Percentiles rank a stretch among this genome's conserved stretches.
phyloP scores from a whole-genome alignment of 2,888 invertebrate genomes.

The Andricus quercusramuli region DNA sequence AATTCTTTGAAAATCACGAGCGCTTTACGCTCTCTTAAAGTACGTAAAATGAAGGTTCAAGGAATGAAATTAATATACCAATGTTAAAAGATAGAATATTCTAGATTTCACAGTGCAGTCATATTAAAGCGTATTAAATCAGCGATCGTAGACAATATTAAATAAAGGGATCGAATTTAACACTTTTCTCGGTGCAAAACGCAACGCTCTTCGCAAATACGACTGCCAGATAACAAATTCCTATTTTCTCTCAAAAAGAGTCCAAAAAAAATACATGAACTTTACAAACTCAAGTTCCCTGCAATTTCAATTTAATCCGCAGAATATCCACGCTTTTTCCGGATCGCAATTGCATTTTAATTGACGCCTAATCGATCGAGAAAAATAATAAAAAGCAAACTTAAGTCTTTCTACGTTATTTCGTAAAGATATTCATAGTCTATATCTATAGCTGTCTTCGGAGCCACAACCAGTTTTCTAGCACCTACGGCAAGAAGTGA shows the following conservation, averaged over 20 bases:
- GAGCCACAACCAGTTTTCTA: constrained; percentile 30
- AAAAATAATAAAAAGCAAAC: constrained; percentile 32
- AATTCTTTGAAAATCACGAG: constrained; percentile 12
- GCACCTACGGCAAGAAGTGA: constrained; percentile 33
- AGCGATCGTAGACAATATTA: constrained; percentile 19
- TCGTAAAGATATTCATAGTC: constrained; percentile 37
- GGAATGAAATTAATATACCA: constrained; percentile 26
- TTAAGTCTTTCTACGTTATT: constrained; percentile 13
- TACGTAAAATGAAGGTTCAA: constrained; percentile 13
- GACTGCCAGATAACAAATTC: constrained; percentile 28
- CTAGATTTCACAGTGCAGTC: constrained; percentile 42
- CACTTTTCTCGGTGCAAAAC: constrained; percentile 15
- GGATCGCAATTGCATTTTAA: constrained; percentile 20
- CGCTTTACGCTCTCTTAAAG: neutral
- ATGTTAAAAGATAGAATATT: constrained; percentile 37
- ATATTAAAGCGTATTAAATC: constrained; percentile 33
- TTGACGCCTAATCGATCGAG: constrained; percentile 32
- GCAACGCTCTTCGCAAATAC: constrained; percentile 26
- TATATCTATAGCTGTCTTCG: constrained; percentile 34
- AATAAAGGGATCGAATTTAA: constrained; percentile 9
- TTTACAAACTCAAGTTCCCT: constrained; percentile 14
- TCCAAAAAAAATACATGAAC: constrained; percentile 16
- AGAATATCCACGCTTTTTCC: constrained; percentile 6
- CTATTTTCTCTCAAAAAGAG: neutral
- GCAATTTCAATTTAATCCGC: constrained; percentile 12